Evolutionary conservation across 2,797 vertebrate genomes (phyloP).

Genomic region (Falco peregrinus): DNA sequence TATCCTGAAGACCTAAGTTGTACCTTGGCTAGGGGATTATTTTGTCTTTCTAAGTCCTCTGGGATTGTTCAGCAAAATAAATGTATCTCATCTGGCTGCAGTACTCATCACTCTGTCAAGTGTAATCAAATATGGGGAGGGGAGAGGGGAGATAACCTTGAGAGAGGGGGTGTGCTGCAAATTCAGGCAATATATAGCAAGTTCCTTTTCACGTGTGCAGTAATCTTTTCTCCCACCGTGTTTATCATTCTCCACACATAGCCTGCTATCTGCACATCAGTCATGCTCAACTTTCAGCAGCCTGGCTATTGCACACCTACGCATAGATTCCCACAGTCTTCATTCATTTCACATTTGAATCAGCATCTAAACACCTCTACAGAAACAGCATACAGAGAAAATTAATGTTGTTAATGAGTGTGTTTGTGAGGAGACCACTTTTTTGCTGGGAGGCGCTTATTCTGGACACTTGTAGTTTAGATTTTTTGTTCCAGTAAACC

Average conservation of each 20-base stretch:
- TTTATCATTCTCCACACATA: constrained; percentile 59
- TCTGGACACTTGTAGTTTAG: neutral
- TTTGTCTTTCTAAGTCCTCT: neutral
- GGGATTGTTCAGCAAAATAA: constrained; percentile 17
- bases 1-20: neutral
- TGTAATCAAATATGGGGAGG: constrained; percentile 13
- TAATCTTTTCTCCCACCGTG: neutral
- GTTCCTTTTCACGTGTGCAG: neutral
- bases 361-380: neutral
- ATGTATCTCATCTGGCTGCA: constrained; percentile 12
- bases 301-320: constrained; percentile 61
- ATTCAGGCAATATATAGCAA: neutral
- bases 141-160: constrained; percentile 34
- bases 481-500: neutral
- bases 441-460: neutral
- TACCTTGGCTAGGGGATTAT: neutral
- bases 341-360: constrained; percentile 35
- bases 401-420: neutral
- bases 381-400: neutral
- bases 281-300: constrained; percentile 49
- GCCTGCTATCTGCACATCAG: constrained; percentile 61
- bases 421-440: neutral
- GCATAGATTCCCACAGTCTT: constrained; percentile 28
- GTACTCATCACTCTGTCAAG: constrained; percentile 27
- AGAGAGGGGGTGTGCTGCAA: constrained; percentile 4